phyloP scores from a whole-genome alignment of 1,140 invertebrate genomes.

The Homalodisca vitripennis region DNA sequence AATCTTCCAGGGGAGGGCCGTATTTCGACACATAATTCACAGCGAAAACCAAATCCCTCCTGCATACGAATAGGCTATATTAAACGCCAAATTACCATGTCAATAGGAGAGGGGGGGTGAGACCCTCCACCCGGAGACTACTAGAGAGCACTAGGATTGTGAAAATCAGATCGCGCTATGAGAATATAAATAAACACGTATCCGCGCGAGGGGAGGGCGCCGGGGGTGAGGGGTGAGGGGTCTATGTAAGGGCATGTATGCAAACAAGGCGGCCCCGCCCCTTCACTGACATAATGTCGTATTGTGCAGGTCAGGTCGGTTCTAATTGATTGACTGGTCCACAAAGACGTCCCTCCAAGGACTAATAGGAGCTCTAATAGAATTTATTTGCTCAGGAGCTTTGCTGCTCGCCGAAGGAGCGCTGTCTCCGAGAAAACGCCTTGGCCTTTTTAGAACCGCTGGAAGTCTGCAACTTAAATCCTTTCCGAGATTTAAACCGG shows the following conservation, averaged over 20 bases:
- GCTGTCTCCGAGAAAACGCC: too few species aligned
- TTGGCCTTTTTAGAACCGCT: too few species aligned
- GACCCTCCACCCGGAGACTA: too few species aligned
- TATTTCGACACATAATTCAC: conserved; percentile 10
- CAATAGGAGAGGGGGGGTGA: too few species aligned
- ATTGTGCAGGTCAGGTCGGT: conserved; percentile 3
- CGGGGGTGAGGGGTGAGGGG: background rate
- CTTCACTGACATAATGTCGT: conserved; percentile 17
- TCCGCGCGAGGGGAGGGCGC: background rate
- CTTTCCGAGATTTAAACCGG: too few species aligned
- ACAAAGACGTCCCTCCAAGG: too few species aligned
- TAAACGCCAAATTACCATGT: background rate
- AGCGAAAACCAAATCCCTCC: background rate
- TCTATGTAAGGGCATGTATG: conserved; percentile 24
- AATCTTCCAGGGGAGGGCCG: background rate
- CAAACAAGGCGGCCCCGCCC: conserved; percentile 8
- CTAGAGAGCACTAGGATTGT: conserved; percentile 1
- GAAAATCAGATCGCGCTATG: conserved; percentile 1
- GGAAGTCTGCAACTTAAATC: too few species aligned
- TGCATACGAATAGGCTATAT: too few species aligned
- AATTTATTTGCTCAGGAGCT: too few species aligned
- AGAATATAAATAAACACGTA: conserved; percentile 18
- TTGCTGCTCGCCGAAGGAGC: too few species aligned
- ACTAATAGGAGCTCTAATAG: too few species aligned
- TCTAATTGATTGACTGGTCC: conserved; percentile 18